A percentile compares a stretch with the other conserved stretches of the same genome.
These are phyloP conservation scores for Hassar affinis DNA, from an alignment of 2,113 vertebrate species.

Conservation along the genomic window DNA sequence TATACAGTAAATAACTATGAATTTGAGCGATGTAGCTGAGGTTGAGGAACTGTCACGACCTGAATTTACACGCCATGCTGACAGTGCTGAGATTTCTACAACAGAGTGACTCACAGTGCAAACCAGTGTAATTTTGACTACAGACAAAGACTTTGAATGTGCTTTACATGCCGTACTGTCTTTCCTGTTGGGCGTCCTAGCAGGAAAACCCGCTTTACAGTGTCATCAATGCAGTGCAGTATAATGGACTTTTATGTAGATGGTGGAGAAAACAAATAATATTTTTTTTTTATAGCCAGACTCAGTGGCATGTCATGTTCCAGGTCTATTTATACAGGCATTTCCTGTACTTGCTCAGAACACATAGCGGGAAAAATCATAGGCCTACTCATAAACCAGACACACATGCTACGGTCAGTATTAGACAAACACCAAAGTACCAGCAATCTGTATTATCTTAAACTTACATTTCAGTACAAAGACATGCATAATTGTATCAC, in stretches of 20 bases:
- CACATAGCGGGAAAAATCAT: constrained; percentile 9
- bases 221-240: constrained; percentile 42
- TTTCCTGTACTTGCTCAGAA: constrained; percentile 13
- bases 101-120: background rate
- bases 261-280: background rate
- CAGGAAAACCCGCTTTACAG: constrained; percentile 34
- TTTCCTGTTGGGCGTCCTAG: constrained; percentile 32
- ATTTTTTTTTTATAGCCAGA: background rate
- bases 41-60: background rate
- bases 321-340: constrained; percentile 11
- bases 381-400: constrained; percentile 2
- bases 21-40: background rate
- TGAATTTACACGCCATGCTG: background rate
- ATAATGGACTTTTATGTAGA: background rate
- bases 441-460: background rate
- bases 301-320: constrained; percentile 1
- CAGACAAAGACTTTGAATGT: background rate
- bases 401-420: background rate
- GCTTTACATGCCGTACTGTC: constrained; percentile 19
- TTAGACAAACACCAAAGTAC: background rate
- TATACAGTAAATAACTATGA: background rate
- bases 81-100: background rate
- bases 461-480: background rate
- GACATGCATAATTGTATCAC: no score
- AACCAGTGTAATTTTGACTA: background rate